Base-by-base conservation (phyloP, 2,113 vertebrate genomes). In the Felis chaus region DNA sequence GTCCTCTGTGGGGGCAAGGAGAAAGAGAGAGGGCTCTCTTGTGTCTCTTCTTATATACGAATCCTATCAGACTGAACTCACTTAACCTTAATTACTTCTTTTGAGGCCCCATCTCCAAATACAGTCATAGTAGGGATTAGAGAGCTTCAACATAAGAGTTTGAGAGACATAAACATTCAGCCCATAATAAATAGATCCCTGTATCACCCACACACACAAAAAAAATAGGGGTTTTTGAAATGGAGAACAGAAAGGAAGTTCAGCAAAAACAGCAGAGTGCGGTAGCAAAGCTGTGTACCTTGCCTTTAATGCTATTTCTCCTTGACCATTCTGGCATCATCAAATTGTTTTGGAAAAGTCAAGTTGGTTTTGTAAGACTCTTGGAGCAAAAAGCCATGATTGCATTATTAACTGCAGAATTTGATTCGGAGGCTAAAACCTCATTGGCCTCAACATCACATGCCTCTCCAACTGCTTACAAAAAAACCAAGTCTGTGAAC, bases 341-440 rank as follows among this genome's bases (percentile, higher is more conserved):
- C 53, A 36, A 61, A 65, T 88, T 90, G 68, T 19, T 69, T 95
- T 74, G 79, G 39, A 41, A 29, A 91, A 92, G 89, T 94, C 94
- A 89, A 81, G 87, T 88, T 18, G 18, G 53, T 91, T 98, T 97
- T 95, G 29, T 94, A 94, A 53, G 15, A 81, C 48, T 92, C 92
- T 48, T 95, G 66, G 57, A 96, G 74, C 78, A 57, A 92, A 98
- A 89, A 39, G 14, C 29, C 55, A 12, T 97, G 95, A 98, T 95
- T 98, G 50, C 73, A 98, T 98, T 79, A n/a, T 71, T 83, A 96
- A 39, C 50, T 97, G 63, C 66, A 87, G 79, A 95, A 97, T 98
- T 96, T 71, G 97, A 93, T 87, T 97, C 39, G 41, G 96, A 97
- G 27, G 8, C 84, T 85, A 21, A 94, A 97, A 97, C 90, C 73